Evolutionary conservation across 2,888 invertebrate genomes (phyloP).

Genomic region (Escarpia spicata): DNA sequence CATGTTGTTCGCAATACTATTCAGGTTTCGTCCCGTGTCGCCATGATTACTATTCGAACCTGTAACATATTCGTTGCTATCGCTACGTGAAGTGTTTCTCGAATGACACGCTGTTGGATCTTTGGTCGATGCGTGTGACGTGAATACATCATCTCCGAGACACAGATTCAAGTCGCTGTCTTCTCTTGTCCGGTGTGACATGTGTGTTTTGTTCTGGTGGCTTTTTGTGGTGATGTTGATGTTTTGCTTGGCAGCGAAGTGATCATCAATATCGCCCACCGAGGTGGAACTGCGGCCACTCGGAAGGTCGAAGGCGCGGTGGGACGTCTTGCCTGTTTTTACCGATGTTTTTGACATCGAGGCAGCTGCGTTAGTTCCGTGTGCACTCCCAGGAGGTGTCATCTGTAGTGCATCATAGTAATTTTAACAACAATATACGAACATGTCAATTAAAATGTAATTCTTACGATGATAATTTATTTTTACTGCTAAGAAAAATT

Average conservation of each 20-base stretch:
- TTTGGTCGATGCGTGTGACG: neutral
- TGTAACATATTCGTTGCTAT: neutral
- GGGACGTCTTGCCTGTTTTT: neutral
- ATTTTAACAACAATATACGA: too few species aligned
- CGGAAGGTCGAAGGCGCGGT: neutral
- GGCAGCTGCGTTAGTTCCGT: neutral
- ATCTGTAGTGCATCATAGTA: neutral
- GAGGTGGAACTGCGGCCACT: neutral
- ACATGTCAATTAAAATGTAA: too few species aligned
- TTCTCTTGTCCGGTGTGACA: neutral
- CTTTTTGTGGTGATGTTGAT: neutral
- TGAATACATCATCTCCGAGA: neutral
- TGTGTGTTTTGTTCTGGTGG: neutral
- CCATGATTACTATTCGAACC: neutral
- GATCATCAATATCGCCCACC: neutral
- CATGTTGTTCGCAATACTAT: slow-evolving; percentile 60
- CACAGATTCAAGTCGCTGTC: neutral
- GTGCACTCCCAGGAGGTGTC: neutral
- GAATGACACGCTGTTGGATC: neutral
- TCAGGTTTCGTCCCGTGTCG: slow-evolving; percentile 34
- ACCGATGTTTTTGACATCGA: neutral
- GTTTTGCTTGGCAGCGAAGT: neutral
- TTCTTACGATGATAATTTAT: too few species aligned
- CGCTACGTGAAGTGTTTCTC: neutral
- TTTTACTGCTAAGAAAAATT: too few species aligned